Conservation (phyloP, 2,888 invertebrate genomes). For the Drosophila mayaguana region DNA sequence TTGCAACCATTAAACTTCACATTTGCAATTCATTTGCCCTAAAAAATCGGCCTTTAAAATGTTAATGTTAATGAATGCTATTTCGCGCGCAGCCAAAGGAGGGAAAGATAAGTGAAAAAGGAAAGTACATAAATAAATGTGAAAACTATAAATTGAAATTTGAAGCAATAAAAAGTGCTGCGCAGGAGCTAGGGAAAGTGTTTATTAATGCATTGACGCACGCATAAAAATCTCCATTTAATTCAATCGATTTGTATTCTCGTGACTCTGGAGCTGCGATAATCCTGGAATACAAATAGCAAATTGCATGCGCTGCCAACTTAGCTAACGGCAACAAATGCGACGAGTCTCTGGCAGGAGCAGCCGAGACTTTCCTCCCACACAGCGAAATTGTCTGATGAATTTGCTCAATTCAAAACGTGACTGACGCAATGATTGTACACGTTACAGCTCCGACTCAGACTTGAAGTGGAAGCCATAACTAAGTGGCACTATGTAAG, state of each 20-base stretch:
- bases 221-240: slow-evolving; percentile 76
- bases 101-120: neutral
- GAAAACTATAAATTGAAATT: slow-evolving; percentile 53
- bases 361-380: slow-evolving; percentile 34
- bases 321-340: slow-evolving; percentile 45
- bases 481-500: slow-evolving; percentile 77
- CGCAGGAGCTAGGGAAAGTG: slow-evolving; percentile 27
- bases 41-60: slow-evolving; percentile 41
- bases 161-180: slow-evolving; percentile 39
- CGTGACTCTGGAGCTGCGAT: slow-evolving; percentile 31
- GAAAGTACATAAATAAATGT: slow-evolving; percentile 6
- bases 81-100: slow-evolving; percentile 14
- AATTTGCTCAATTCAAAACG: slow-evolving; percentile 80
- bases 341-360: slow-evolving; percentile 4
- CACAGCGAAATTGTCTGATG: slow-evolving; percentile 70
- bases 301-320: slow-evolving; percentile 53
- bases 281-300: slow-evolving; percentile 46
- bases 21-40: slow-evolving; percentile 36
- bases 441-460: slow-evolving; percentile 50
- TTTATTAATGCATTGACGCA: slow-evolving; percentile 72
- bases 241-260: slow-evolving; percentile 73
- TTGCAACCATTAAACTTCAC: slow-evolving; percentile 23
- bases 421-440: slow-evolving; percentile 77
- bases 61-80: slow-evolving; percentile 42
- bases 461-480: slow-evolving; percentile 50